Conservation (phyloP, 2,797 vertebrate genomes). For the Xenentodon cancila region DNA sequence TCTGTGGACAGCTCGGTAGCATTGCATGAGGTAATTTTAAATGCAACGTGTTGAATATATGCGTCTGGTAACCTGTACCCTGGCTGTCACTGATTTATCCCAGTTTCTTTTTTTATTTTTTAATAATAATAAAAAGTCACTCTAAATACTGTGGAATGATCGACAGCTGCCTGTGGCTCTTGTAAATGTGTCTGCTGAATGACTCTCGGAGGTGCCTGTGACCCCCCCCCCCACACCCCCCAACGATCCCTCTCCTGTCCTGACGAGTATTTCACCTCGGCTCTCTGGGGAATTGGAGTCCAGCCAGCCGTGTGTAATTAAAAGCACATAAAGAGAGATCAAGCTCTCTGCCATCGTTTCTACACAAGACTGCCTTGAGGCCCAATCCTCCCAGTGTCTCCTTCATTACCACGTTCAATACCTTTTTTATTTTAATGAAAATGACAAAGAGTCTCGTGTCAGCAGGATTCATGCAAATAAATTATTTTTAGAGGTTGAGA, state of each 20-base stretch:
- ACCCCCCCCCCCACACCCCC: constrained; percentile 25
- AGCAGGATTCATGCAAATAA: no score
- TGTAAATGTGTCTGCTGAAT: constrained; percentile 55
- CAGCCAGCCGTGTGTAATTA: constrained; percentile 77
- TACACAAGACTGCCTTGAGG: constrained; percentile 48
- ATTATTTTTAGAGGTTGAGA: neutral
- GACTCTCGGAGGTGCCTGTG: constrained; percentile 42
- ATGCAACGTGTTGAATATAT: neutral
- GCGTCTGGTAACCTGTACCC: neutral
- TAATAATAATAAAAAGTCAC: constrained; percentile 9
- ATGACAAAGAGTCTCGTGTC: constrained; percentile 1
- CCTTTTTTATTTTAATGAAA: constrained; percentile 40
- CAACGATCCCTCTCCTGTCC: constrained; percentile 26
- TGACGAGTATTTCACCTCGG: constrained; percentile 57
- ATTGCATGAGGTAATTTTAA: neutral
- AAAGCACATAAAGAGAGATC: constrained; percentile 77
- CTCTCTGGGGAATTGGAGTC: constrained; percentile 63
- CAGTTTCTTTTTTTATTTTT: no score
- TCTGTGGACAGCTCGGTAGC: neutral
- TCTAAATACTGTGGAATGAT: constrained; percentile 46
- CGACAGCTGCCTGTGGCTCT: constrained; percentile 58
- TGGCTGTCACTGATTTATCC: constrained; percentile 33
- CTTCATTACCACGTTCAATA: constrained; percentile 50
- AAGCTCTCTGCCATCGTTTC: constrained; percentile 62
- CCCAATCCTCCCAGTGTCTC: constrained; percentile 42